Evolutionary conservation across 2,113 vertebrate genomes (phyloP), one percentile per base, ranked within the genome.

Genomic region (Miniopterus natalensis): DNA sequence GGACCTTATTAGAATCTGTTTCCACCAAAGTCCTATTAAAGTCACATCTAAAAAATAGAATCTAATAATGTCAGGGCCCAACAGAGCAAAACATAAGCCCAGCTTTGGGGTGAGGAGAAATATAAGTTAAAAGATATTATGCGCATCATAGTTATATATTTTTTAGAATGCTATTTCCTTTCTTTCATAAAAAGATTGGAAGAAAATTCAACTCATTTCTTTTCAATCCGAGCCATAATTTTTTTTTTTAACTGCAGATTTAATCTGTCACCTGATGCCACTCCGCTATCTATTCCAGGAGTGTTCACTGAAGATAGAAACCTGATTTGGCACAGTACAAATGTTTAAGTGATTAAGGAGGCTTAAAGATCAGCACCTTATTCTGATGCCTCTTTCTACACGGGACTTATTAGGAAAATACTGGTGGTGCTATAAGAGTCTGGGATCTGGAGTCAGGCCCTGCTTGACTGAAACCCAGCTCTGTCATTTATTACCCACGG

Each of bases 21-120:
- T 94, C 66, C 65, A 93, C 65, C 86, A 42, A 94, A 92, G 84
- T 59, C 68, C 79, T 77, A 61, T 61, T 75, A 91, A 84, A 93
- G 40, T 85, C 49, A 93, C 47, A 90, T 80, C 21, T 18, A 55
- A 77, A 94, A 90, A 85, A 55, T 2, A 63, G 63, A 84, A 77
- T 74, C 47, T 53, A 95, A 57, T 73, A 70, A 96, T 25, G 27
- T 88, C 86, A 77, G 25, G 31, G n/a, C 36, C 78, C 90, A 79
- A 85, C 8, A 23, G 55, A 79, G 47, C 21, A 78, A 81, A 95
- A 91, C 55, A 36, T 45, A 68, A 85, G 78, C 31, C 55, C 90
- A 80, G 27, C 18, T 84, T 93, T 68, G 31, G 40, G 45, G 40
- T 9, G 2, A 88, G 40, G 21, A 20, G 59, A 94, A n/a, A 84